These are phyloP conservation scores for Macaria notata DNA, from an alignment of 2,888 invertebrate genomes.

Conservation along the genomic window DNA sequence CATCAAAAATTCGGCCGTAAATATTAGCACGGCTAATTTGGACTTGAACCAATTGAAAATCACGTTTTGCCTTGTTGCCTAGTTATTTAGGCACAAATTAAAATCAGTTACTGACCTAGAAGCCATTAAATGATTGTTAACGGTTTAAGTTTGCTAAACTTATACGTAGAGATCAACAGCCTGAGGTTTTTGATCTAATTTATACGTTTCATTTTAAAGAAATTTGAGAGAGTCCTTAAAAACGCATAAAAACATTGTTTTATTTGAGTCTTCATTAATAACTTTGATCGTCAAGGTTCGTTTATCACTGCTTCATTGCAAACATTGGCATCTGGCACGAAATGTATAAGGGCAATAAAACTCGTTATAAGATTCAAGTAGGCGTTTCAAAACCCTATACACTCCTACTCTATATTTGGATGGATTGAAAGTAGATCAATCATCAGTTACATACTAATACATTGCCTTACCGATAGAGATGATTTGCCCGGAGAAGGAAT, in stretches of 20 bases:
- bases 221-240: constrained; percentile 2
- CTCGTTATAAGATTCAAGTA: neutral
- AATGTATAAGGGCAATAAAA: constrained; percentile 10
- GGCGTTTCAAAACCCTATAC: neutral
- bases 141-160: constrained; percentile 1
- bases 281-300: constrained; percentile 23
- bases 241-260: constrained; percentile 10
- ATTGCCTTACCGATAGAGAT: constrained; percentile 86
- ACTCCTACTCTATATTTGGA: neutral
- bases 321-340: constrained; percentile 21
- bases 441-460: neutral
- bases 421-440: neutral
- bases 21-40: neutral
- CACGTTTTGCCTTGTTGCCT: constrained; percentile 6
- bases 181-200: no score
- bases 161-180: constrained; percentile 1
- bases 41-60: constrained; percentile 1
- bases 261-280: constrained; percentile 16
- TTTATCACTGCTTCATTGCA: constrained; percentile 13
- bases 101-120: constrained; percentile 4
- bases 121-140: constrained; percentile 9
- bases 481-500: constrained; percentile 88
- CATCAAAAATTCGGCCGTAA: no score
- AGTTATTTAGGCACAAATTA: neutral
- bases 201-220: neutral